Conservation (phyloP, 2,888 invertebrate species). For the Syrphus vitripennis region DNA sequence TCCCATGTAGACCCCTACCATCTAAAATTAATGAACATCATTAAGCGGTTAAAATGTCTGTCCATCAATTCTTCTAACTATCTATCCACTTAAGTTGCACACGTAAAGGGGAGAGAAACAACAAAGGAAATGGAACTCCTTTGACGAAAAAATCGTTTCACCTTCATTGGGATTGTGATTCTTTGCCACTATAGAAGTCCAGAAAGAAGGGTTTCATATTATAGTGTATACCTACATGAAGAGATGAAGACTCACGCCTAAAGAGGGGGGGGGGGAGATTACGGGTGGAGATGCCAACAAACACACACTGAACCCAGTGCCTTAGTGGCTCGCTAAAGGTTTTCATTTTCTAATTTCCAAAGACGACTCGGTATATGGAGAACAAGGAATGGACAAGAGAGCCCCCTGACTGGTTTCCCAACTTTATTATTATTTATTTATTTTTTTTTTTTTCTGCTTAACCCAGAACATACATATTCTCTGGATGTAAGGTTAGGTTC, state of each 20-base stretch:
- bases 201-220: constrained; percentile 7
- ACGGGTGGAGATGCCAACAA: neutral
- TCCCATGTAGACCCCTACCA: constrained; percentile 13
- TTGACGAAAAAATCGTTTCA: constrained; percentile 31
- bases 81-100: neutral
- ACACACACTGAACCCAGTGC: constrained; percentile 58
- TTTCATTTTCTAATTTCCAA: constrained; percentile 64
- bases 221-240: neutral
- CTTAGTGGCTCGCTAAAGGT: constrained; percentile 69
- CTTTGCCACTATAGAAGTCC: neutral
- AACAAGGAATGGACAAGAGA: constrained; percentile 15
- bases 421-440: neutral
- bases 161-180: constrained; percentile 47
- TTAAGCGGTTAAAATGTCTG: constrained; percentile 55
- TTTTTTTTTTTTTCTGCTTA: neutral
- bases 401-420: constrained; percentile 57
- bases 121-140: neutral
- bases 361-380: neutral
- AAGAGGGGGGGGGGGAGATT: neutral
- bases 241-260: neutral
- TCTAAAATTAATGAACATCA: constrained; percentile 62
- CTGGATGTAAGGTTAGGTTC: constrained; percentile 8
- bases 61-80: constrained; percentile 55
- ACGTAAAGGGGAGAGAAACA: neutral
- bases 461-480: constrained; percentile 9